Base-by-base conservation (phyloP, 1,140 invertebrate genomes). In the Trichonephila clavata region DNA sequence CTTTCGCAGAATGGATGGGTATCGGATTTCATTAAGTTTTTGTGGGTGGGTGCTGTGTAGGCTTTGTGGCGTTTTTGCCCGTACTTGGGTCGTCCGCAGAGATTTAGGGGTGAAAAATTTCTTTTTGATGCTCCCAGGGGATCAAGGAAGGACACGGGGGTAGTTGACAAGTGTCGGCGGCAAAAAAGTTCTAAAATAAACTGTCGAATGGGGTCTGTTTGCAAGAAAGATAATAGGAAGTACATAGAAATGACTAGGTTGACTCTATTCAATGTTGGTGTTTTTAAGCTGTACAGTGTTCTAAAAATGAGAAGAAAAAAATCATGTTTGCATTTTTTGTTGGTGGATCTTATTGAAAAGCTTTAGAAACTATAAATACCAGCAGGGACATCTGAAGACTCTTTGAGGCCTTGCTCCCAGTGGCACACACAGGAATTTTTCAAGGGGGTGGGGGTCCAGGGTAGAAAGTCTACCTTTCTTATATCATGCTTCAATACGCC, bases 21-120 rank as follows among this genome's bases (percentile, higher is more conserved):
- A 84, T 84, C 57, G 83, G 57, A 60, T 84, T 84, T 84, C 83
- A 84, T 84, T 77, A 77, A 39, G 71, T 77, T 77, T 77, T 39
- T 77, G 71, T 24, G 32, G 68, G 68, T 5, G 32, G 27, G 27
- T 1, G 71, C 13, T 18, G 71, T 18, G 24, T 20, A 27, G 32
- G 71, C 27, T 77, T 77, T 77, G 71, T 77, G 71, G 27, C 71
- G 16, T 39, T 24, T 77, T 20, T 21, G 2, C 60, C 5, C n/a
- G 65, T 68, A 68, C 24, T 8, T 18, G 6, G 71, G 71, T 77
- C 32, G 27, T 77, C 71, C 71, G 27, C 14, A 39, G 32, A 77
- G 71, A 77, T 77, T 77, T 68, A 32, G 27, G 71, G 71, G 71
- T 77, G 71, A 77, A 77, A 77, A 77, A 77, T 77, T 77, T 77